These are phyloP conservation scores for Rhea pennata DNA, from an alignment of 2,113 vertebrate species.

Conservation along the genomic window DNA sequence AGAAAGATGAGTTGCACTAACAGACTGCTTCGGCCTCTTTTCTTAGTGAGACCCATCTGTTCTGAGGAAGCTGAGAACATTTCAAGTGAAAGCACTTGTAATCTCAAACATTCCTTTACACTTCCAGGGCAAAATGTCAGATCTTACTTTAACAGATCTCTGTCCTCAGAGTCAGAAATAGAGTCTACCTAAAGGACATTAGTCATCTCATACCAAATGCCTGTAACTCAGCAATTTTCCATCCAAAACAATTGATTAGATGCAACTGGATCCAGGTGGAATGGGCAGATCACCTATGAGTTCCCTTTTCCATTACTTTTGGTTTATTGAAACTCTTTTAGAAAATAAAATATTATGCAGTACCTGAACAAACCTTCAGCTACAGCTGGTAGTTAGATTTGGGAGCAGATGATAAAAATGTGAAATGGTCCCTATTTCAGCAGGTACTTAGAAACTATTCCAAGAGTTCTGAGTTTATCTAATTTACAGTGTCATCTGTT, in stretches of 20 bases:
- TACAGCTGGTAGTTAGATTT: neutral
- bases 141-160: constrained; percentile 26
- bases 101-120: constrained; percentile 41
- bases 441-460: neutral
- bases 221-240: constrained; percentile 31
- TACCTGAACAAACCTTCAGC: neutral
- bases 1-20: constrained; percentile 9
- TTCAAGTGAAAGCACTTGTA: constrained; percentile 27
- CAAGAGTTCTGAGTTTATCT: neutral
- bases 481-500: neutral
- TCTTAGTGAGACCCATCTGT: constrained; percentile 51
- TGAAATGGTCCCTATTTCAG: neutral
- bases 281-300: neutral
- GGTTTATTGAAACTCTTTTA: neutral
- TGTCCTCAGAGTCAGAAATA: constrained; percentile 18
- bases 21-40: constrained; percentile 5
- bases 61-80: constrained; percentile 54
- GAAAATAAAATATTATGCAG: neutral
- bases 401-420: neutral
- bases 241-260: neutral
- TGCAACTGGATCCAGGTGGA: constrained; percentile 35
- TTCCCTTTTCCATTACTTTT: neutral
- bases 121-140: constrained; percentile 62
- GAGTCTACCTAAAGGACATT: neutral
- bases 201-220: neutral